Evolutionary conservation across 2,797 vertebrate species (phyloP).

Genomic region (Amniataba percoides): DNA sequence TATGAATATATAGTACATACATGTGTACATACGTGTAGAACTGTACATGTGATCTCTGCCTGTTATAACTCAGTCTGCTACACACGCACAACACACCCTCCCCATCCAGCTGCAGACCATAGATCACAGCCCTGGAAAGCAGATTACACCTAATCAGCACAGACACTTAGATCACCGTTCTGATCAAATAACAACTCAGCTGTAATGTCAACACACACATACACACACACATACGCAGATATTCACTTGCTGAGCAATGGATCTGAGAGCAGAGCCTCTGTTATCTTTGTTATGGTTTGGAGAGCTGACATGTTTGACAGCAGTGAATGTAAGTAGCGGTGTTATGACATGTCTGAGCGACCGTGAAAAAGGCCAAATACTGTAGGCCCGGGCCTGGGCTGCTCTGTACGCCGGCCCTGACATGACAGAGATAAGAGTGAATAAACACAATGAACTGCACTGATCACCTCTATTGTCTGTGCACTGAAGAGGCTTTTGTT

Average conservation of each 20-base stretch:
- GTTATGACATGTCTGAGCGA: slow-evolving; percentile 84
- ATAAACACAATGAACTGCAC: slow-evolving; percentile 72
- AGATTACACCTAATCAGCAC: slow-evolving; percentile 78
- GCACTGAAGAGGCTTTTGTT: slow-evolving; percentile 71
- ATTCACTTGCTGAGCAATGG: slow-evolving; percentile 69
- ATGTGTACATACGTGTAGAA: background rate
- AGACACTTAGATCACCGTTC: slow-evolving; percentile 76
- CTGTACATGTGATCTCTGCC: slow-evolving; percentile 14
- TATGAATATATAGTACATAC: background rate
- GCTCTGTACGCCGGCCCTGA: slow-evolving; percentile 65
- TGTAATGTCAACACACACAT: slow-evolving; percentile 75
- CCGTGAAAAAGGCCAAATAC: slow-evolving; percentile 71
- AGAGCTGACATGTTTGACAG: slow-evolving; percentile 83
- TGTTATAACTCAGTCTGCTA: slow-evolving; percentile 1
- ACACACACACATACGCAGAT: slow-evolving; percentile 57
- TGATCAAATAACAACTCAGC: slow-evolving; percentile 81
- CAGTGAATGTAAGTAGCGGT: slow-evolving; percentile 77
- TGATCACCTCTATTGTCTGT: slow-evolving; percentile 68
- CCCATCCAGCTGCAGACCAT: slow-evolving; percentile 60
- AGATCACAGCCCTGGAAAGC: slow-evolving; percentile 74
- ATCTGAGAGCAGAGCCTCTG: slow-evolving; percentile 71
- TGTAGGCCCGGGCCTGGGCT: slow-evolving; percentile 49
- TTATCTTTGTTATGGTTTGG: slow-evolving; percentile 83
- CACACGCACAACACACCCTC: slow-evolving; percentile 9
- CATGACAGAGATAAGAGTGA: slow-evolving; percentile 74